Evolutionary conservation across 2,888 invertebrate species (phyloP).

Genomic region (Sinohyriopsis cumingii): DNA sequence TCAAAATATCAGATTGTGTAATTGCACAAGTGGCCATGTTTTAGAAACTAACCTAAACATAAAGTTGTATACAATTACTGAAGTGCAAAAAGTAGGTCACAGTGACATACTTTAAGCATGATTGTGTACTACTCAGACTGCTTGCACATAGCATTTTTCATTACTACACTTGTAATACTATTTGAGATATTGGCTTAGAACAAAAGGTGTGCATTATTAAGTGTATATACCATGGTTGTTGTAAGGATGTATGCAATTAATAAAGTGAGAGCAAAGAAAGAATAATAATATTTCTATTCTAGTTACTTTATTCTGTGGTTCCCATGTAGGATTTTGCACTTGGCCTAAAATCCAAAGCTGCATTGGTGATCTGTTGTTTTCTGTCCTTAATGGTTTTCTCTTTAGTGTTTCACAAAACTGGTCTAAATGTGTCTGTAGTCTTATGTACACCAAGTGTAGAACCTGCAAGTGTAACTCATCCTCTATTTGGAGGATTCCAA

Average conservation of each 20-base stretch:
- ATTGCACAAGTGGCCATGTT: too few species aligned
- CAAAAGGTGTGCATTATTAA: too few species aligned
- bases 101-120: too few species aligned
- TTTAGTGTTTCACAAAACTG: slow-evolving; percentile 16
- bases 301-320: neutral
- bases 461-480: slow-evolving; percentile 16
- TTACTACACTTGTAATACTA: slow-evolving; percentile 7
- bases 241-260: too few species aligned
- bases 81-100: too few species aligned
- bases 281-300: too few species aligned
- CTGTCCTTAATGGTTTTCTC: slow-evolving; percentile 13
- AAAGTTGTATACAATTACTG: too few species aligned
- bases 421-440: slow-evolving; percentile 19
- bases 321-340: neutral
- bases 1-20: too few species aligned
- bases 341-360: slow-evolving; percentile 21
- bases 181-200: neutral
- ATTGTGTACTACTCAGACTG: too few species aligned
- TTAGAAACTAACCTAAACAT: too few species aligned
- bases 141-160: neutral
- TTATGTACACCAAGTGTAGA: slow-evolving; percentile 15
- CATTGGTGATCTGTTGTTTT: slow-evolving; percentile 12
- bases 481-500: neutral
- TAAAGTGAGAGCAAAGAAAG: too few species aligned
- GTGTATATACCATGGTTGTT: too few species aligned